Conservation (phyloP, 1,140 invertebrate species). For the Coenobita brevimanus region DNA sequence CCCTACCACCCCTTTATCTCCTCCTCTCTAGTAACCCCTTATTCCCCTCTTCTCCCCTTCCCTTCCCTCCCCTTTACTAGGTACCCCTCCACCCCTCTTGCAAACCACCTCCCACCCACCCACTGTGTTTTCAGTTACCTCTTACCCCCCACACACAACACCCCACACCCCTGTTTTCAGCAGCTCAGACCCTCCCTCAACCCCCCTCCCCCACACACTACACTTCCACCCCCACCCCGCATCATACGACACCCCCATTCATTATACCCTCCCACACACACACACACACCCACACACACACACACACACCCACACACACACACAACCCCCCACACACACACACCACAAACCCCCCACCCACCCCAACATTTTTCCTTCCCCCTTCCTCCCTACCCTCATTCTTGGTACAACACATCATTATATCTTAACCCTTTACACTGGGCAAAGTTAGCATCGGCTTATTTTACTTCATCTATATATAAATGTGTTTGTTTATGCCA, state of each 20-base stretch:
- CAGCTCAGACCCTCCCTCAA: neutral
- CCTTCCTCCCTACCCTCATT: neutral
- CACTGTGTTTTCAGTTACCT: no score
- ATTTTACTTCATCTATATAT: no score
- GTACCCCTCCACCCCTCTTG: no score
- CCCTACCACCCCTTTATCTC: no score
- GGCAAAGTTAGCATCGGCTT: no score
- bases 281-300: neutral
- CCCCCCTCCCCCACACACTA: neutral
- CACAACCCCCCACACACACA: neutral
- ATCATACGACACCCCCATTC: neutral
- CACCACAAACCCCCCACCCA: neutral
- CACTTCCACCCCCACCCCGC: neutral
- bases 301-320: neutral
- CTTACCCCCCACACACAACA: no score
- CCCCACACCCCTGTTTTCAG: neutral
- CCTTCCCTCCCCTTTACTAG: neutral
- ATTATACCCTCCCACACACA: neutral
- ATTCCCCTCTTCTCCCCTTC: constrained; percentile 8
- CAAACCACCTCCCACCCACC: neutral
- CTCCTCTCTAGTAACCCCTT: neutral
- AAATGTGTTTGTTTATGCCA: no score
- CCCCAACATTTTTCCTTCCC: neutral
- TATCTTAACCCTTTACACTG: no score
- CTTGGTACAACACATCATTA: neutral